Evolutionary conservation across 2,113 vertebrate species (phyloP).

Genomic region (Cephalopterus ornatus): DNA sequence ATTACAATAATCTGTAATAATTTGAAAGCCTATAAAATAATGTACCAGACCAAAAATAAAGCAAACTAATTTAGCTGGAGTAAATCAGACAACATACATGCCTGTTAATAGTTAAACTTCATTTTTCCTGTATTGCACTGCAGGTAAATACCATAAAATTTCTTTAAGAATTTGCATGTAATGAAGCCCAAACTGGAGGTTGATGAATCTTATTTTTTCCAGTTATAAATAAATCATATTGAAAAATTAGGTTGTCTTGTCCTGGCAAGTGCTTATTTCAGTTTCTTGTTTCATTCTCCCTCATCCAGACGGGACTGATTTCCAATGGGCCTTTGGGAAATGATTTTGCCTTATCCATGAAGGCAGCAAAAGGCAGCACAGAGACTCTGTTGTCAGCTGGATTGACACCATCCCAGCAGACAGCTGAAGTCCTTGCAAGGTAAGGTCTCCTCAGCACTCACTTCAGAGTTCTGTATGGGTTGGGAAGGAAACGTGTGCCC

Average conservation of each 20-base stretch:
- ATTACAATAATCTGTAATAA: neutral
- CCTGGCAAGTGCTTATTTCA: neutral
- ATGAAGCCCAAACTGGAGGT: neutral
- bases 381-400: slow-evolving; percentile 29
- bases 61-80: neutral
- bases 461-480: neutral
- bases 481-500: neutral
- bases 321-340: slow-evolving; percentile 81
- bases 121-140: neutral
- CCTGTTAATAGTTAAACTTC: neutral
- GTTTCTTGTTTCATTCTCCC: neutral
- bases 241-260: neutral
- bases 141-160: neutral
- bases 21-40: neutral
- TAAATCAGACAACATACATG: neutral
- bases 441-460: slow-evolving; percentile 32
- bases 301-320: slow-evolving; percentile 75
- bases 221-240: neutral
- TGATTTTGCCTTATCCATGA: slow-evolving; percentile 62
- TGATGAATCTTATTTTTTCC: neutral
- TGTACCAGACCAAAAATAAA: neutral
- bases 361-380: slow-evolving; percentile 60
- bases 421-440: slow-evolving; percentile 76
- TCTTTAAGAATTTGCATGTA: neutral
- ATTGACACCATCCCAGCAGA: slow-evolving; percentile 71